These are phyloP conservation scores for Syngnathus floridae DNA, from an alignment of 2,113 vertebrate genomes.

Conservation along the genomic window DNA sequence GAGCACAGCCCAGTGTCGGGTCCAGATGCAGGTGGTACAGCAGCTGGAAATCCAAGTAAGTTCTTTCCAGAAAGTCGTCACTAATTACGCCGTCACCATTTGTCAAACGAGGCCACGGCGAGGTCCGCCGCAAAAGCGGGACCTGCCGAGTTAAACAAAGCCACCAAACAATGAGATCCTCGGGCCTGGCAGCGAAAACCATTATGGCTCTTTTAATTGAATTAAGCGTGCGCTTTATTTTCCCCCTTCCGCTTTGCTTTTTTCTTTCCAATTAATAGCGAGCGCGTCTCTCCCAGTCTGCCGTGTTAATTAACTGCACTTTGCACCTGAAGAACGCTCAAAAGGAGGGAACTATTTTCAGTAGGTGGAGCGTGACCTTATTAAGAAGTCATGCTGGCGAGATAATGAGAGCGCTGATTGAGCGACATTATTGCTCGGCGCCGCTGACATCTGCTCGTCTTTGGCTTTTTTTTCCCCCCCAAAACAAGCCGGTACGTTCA, in stretches of 20 bases:
- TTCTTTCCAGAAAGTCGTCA: slow-evolving; percentile 26
- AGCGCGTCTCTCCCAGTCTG: slow-evolving; percentile 63
- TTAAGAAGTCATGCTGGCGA: slow-evolving; percentile 73
- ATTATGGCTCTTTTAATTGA: slow-evolving; percentile 72
- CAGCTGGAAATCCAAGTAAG: slow-evolving; percentile 98
- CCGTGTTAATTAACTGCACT: slow-evolving; percentile 77
- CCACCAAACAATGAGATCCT: slow-evolving; percentile 65
- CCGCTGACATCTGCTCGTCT: slow-evolving; percentile 27
- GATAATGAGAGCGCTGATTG: slow-evolving; percentile 76
- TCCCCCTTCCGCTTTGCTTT: slow-evolving; percentile 42
- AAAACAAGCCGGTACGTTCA: slow-evolving; percentile 50
- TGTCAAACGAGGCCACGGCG: slow-evolving; percentile 23
- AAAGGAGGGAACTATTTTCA: slow-evolving; percentile 76
- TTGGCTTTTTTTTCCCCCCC: not conserved
- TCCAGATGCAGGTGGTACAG: slow-evolving; percentile 98
- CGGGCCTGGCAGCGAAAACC: slow-evolving; percentile 58
- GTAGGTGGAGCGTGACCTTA: slow-evolving; percentile 76
- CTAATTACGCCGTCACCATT: slow-evolving; percentile 9
- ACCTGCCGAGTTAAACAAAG: slow-evolving; percentile 61
- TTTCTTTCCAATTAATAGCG: slow-evolving; percentile 68
- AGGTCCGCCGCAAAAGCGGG: slow-evolving; percentile 50
- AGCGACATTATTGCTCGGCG: slow-evolving; percentile 71
- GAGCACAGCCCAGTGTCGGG: slow-evolving; percentile 96
- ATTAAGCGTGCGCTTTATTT: slow-evolving; percentile 72
- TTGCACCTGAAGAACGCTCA: slow-evolving; percentile 76